Percentiles rank a stretch among this genome's conserved stretches.
Evolutionary conservation across 2,113 vertebrate species (phyloP).

Genomic region (Lepus americanus): DNA sequence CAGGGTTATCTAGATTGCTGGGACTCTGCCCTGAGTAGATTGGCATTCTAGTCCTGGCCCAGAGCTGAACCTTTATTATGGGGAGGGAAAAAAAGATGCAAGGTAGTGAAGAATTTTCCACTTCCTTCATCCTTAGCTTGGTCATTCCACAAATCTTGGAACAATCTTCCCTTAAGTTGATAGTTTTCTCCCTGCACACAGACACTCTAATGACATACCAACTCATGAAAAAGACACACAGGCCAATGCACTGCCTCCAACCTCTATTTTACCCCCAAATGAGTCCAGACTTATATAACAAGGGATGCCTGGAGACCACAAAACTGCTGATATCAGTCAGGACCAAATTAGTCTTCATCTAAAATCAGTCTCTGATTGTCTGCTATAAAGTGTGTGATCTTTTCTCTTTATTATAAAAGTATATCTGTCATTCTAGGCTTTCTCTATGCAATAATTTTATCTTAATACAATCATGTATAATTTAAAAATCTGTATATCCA

Average conservation of each 20-base stretch:
- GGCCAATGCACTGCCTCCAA: neutral
- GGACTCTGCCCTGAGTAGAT: neutral
- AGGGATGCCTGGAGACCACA: neutral
- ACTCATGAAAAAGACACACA: constrained; percentile 22
- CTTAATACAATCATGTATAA: constrained; percentile 38
- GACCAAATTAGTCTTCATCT: neutral
- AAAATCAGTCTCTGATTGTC: neutral
- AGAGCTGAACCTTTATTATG: neutral
- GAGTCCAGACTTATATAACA: neutral
- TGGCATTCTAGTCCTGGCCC: neutral
- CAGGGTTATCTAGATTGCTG: neutral
- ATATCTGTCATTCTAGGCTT: neutral
- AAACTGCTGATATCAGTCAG: neutral
- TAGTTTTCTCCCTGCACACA: neutral
- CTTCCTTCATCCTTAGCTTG: neutral
- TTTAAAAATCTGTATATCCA: constrained; percentile 35
- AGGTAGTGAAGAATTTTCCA: neutral
- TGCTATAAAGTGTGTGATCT: neutral
- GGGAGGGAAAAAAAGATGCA: neutral
- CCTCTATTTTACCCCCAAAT: neutral
- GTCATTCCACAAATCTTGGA: constrained; percentile 12
- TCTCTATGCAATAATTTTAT: constrained; percentile 11
- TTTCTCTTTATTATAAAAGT: neutral
- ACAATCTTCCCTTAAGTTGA: constrained; percentile 1
- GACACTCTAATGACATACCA: neutral